Percentiles rank a stretch among this genome's conserved stretches.
phyloP scores from a whole-genome alignment of 1,140 invertebrate genomes.

The Wasmannia auropunctata region DNA sequence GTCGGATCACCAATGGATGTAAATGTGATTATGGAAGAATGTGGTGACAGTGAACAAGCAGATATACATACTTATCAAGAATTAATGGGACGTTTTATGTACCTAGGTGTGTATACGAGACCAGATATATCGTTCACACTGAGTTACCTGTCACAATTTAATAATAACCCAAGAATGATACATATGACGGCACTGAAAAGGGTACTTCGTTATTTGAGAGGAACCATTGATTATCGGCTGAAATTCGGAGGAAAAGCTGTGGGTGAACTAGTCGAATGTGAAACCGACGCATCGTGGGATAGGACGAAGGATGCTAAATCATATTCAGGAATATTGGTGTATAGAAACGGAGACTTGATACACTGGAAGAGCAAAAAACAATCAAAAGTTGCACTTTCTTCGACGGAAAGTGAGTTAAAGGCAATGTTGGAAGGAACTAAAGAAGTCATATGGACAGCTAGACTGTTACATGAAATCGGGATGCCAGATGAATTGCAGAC shows the following conservation, averaged over 20 bases:
- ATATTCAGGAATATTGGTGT: slow-evolving; percentile 22
- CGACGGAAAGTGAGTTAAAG: slow-evolving; percentile 13
- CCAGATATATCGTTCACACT: slow-evolving; percentile 14
- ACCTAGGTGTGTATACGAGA: slow-evolving; percentile 23
- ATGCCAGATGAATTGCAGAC: neutral
- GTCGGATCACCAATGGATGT: too few relatives aligned
- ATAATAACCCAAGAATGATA: neutral
- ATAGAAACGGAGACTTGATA: slow-evolving; percentile 19
- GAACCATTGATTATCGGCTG: neutral
- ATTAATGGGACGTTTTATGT: slow-evolving; percentile 19
- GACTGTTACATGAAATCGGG: neutral
- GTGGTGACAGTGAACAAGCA: too few relatives aligned
- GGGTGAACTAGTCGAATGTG: neutral
- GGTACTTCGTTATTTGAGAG: too few relatives aligned
- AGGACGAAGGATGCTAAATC: neutral
- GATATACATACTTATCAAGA: slow-evolving; percentile 2
- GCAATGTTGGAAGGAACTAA: neutral
- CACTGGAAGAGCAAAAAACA: slow-evolving; percentile 23
- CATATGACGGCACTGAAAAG: slow-evolving; percentile 18
- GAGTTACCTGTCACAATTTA: slow-evolving; percentile 32
- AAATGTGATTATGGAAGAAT: too few relatives aligned
- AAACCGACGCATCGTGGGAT: slow-evolving; percentile 43
- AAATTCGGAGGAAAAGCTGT: neutral
- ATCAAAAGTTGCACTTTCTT: neutral
- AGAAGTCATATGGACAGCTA: neutral